Conservation (phyloP, 2,797 vertebrate genomes). For the Chelonia mydas region DNA sequence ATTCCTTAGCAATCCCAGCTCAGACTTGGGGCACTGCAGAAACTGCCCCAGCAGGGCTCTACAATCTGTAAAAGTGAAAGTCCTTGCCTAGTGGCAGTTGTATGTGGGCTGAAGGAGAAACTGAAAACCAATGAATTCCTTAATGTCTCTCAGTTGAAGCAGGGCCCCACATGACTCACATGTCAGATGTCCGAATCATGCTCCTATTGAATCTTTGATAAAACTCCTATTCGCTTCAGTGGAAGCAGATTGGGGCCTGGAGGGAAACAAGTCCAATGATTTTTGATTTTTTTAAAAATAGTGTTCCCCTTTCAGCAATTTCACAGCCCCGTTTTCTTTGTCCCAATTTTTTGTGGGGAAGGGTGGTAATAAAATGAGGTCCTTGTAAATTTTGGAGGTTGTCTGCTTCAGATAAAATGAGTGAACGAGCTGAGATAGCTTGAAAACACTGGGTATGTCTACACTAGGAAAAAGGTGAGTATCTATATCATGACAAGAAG, state of each 20-base stretch:
- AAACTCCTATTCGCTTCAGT: neutral
- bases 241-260: neutral
- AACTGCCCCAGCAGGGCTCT: neutral
- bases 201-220: neutral
- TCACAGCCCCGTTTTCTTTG: neutral
- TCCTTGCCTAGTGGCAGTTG: fast-evolving
- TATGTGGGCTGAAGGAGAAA: neutral
- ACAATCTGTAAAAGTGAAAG: neutral
- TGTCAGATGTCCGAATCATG: neutral
- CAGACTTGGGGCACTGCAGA: neutral
- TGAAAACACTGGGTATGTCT: neutral
- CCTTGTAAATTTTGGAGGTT: neutral
- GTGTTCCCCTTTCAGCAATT: neutral
- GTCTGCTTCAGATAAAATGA: neutral
- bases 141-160: neutral
- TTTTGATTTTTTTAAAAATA: neutral
- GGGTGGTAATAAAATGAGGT: neutral
- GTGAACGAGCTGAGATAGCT: neutral
- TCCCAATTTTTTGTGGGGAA: neutral
- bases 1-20: neutral
- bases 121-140: neutral
- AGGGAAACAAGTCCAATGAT: neutral
- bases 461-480: neutral
- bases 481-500: neutral
- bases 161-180: neutral